phyloP scores from a whole-genome alignment of 30 jellyfish, hydroid and myxozoan species.

The Catostylus mosaicus region DNA sequence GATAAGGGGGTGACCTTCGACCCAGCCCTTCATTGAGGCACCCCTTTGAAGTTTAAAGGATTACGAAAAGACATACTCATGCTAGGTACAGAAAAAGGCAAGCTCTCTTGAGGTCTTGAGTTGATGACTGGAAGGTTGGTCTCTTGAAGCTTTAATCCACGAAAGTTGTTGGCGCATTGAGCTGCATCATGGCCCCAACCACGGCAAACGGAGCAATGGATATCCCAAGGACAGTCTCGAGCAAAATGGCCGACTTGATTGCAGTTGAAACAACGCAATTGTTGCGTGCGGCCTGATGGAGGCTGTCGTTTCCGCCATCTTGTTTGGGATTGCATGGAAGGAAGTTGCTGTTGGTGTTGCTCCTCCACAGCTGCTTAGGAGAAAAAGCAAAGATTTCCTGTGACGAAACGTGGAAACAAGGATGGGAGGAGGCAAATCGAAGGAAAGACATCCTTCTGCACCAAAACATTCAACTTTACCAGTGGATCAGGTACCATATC shows the following conservation, averaged over 20 bases:
- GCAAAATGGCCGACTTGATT: constrained; percentile 34
- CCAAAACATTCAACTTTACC: constrained; percentile 49
- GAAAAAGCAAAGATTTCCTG: no score
- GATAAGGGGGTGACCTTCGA: constrained; percentile 54
- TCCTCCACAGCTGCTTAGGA: constrained; percentile 13
- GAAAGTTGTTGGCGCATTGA: constrained; percentile 26
- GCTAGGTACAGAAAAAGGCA: constrained; percentile 10
- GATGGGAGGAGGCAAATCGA: constrained; percentile 1
- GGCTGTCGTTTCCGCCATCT: constrained; percentile 8
- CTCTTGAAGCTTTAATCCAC: constrained; percentile 1
- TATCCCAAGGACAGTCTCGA: constrained; percentile 14
- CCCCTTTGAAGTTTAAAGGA: constrained; percentile 60
- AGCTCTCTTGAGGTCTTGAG: not conserved
- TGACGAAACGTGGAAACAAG: no score
- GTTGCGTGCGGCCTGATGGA: constrained; percentile 6
- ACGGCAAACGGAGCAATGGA: constrained; percentile 39
- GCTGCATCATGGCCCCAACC: constrained; percentile 30
- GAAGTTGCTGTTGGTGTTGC: constrained; percentile 11
- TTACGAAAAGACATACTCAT: constrained; percentile 1
- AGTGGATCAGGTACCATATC: constrained; percentile 55
- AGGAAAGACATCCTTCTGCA: not conserved
- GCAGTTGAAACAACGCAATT: constrained; percentile 36
- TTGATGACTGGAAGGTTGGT: constrained; percentile 8
- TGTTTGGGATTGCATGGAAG: constrained; percentile 1
- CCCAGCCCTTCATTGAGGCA: constrained; percentile 62